Evolutionary conservation across 92 coral and sea anemone genomes (phyloP), one percentile per base, ranked within the genome.

Genomic region (Bergia puertoricense): DNA sequence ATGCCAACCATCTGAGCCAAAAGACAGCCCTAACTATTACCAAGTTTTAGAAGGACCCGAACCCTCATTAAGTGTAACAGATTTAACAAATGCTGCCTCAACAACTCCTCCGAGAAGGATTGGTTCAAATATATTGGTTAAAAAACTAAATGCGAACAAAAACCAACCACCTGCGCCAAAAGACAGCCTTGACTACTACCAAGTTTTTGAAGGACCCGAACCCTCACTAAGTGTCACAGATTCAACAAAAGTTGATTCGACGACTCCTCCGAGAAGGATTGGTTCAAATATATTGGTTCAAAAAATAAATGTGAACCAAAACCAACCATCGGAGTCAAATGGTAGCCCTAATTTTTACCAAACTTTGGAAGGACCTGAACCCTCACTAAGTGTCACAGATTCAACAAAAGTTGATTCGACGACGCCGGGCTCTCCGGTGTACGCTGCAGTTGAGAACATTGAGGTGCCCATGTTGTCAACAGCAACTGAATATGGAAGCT

Each of bases 41-140:
- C 68, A 18, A 57, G 85, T 40, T 39, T 39, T 81, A 6, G 85
- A 81, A 81, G 85, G 74, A 2, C 85, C 85, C 5, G 50, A 81
- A 2, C 62, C 67, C 8, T 48, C 65, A 0, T 79, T 43, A 45
- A 30, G 20, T 45, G 15, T 10, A 23, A 8, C 11, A 20, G 6
- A 22, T 22, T 39, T 8, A 10, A 1, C 85, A 38, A 38, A 16
- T 5, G 46, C 22, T 14, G 11, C 22, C 16, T 22, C 37, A 22
- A 0, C 44, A 2, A 15, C 37, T 6, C 71, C 83, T 48, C 0
- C 54, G 54, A 48, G 54, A 48, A 45, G 83, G 8, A 23, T n/a
- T n/a, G n/a, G n/a, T n/a, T n/a, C n/a, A n/a, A n/a, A 10, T 7
- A 22, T 8, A 37, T 1, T 79, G 8, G 66, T 36, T 13, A 3